Evolutionary conservation across 2,797 vertebrate species (phyloP).

Genomic region (Ctenopoma multispine): DNA sequence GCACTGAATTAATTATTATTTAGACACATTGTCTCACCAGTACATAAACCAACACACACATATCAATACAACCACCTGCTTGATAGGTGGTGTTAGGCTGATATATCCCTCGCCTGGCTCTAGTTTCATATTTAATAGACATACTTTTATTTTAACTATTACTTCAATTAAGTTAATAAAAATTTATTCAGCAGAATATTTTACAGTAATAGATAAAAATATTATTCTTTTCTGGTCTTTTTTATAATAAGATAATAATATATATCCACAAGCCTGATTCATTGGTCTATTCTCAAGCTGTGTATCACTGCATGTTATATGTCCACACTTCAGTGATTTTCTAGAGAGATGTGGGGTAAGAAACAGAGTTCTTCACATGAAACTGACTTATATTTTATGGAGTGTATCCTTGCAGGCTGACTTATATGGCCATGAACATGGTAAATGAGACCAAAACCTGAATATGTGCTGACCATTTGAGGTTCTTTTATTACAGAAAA

Average conservation of each 20-base stretch:
- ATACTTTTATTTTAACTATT: background rate
- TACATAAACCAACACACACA: no score
- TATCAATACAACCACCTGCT: no score
- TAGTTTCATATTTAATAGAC: background rate
- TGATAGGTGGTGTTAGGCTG: no score
- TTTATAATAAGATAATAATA: constrained; percentile 1
- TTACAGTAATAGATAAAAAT: background rate
- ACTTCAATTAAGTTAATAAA: background rate
- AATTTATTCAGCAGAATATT: background rate
- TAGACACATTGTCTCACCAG: background rate
- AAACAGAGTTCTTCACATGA: constrained; percentile 26
- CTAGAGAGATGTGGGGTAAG: constrained; percentile 13
- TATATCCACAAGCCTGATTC: background rate
- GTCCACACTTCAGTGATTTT: constrained; percentile 11
- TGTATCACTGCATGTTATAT: constrained; percentile 4
- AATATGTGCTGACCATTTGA: constrained; percentile 81
- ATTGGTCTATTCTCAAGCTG: background rate
- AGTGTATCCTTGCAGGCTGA: constrained; percentile 36
- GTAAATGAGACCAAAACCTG: constrained; percentile 82
- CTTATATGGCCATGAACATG: constrained; percentile 63
- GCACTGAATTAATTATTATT: background rate
- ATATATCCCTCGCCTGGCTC: background rate
- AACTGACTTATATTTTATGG: constrained; percentile 47
- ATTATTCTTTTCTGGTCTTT: background rate
- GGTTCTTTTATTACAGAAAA: constrained; percentile 32